Evolutionary conservation across 2,888 invertebrate genomes (phyloP).

Genomic region (Harpagoxenus sublaevis): DNA sequence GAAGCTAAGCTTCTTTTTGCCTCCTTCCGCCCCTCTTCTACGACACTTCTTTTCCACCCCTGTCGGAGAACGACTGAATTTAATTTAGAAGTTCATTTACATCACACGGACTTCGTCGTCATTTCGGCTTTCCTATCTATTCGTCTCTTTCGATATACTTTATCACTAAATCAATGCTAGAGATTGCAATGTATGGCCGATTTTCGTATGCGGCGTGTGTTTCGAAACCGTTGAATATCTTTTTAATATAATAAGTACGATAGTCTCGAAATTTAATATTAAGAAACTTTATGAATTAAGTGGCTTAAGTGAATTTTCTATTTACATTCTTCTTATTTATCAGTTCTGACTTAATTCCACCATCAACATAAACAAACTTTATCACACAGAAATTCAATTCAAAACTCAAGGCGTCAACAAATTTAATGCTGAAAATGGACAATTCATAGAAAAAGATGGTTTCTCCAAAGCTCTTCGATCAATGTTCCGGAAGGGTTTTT

Average conservation of each 20-base stretch:
- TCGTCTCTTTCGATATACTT: conserved; percentile 1
- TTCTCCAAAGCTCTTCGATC: not conserved
- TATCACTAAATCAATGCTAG: not conserved
- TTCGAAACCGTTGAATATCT: not conserved
- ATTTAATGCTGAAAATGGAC: not conserved
- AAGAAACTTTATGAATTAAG: conserved; percentile 1
- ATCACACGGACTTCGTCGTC: conserved; percentile 62
- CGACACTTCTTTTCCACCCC: conserved; percentile 44
- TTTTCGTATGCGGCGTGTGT: not conserved
- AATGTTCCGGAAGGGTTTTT: not conserved
- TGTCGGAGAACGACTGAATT: conserved; percentile 68
- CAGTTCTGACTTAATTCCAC: not conserved
- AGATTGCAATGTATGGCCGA: not conserved
- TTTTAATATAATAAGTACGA: not conserved
- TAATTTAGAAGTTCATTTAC: conserved; percentile 78
- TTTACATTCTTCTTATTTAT: not conserved
- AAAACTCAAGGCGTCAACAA: not conserved
- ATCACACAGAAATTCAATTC: not conserved
- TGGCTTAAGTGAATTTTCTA: not conserved
- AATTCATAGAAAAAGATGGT: not conserved
- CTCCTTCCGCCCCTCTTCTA: not conserved
- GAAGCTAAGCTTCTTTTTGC: conserved; percentile 33
- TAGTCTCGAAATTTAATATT: not conserved
- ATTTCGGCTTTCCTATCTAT: conserved; percentile 34
- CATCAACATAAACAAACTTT: not conserved